Conservation (phyloP, 2,888 invertebrate genomes). For the Neria commutata region DNA sequence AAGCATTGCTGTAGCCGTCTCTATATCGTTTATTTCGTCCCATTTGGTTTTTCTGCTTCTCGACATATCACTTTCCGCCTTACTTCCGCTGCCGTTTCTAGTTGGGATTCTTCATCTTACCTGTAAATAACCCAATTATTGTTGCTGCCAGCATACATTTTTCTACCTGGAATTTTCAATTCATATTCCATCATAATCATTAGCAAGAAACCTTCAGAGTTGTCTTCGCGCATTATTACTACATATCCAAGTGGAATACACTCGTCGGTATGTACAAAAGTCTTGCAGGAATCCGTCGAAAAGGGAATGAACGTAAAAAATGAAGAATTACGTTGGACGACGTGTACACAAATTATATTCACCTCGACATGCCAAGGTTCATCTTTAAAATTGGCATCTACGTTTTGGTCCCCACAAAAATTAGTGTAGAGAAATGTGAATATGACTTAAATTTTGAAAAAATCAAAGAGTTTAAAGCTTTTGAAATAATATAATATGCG, state of each 20-base stretch:
- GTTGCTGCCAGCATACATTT: background rate
- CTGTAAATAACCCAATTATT: background rate
- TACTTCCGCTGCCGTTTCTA: background rate
- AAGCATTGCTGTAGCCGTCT: no score
- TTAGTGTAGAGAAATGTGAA: no score
- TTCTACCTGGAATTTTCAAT: background rate
- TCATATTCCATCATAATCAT: conserved; percentile 4
- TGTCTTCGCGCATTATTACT: background rate
- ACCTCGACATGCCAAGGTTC: no score
- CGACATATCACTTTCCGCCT: no score
- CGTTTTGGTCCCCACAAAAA: no score
- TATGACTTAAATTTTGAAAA: no score
- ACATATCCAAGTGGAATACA: no score
- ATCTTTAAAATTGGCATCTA: no score
- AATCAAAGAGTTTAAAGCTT: no score
- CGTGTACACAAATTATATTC: background rate
- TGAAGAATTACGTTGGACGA: background rate
- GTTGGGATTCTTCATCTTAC: background rate
- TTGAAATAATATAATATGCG: no score
- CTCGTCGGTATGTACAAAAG: background rate
- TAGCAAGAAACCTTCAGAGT: background rate
- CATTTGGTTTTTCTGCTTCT: no score
- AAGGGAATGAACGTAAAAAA: background rate
- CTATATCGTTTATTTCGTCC: background rate
- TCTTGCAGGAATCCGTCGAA: background rate